phyloP scores from a whole-genome alignment of 2,888 invertebrate species.

The Diadegma fenestrale region DNA sequence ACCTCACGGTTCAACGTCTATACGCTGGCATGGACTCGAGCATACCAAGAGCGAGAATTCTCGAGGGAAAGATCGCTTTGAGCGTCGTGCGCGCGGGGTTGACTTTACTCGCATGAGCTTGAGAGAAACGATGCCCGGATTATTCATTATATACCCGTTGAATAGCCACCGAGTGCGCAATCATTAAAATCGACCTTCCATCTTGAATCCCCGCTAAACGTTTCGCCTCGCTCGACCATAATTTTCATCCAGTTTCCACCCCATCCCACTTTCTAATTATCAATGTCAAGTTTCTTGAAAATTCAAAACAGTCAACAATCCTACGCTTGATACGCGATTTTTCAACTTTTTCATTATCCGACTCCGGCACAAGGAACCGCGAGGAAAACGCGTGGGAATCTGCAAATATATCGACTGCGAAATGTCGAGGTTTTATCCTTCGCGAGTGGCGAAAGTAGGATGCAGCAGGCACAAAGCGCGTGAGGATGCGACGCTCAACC shows the following conservation, averaged over 20 bases:
- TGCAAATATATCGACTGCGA: slow-evolving; percentile 82
- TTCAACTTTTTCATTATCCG: slow-evolving; percentile 39
- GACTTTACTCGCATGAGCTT: slow-evolving; percentile 58
- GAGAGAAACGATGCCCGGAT: slow-evolving; percentile 47
- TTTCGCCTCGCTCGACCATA: slow-evolving; percentile 29
- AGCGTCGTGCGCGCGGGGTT: slow-evolving; percentile 45
- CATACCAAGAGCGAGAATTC: slow-evolving; percentile 58
- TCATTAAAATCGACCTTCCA: slow-evolving; percentile 70
- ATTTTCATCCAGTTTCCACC: slow-evolving; percentile 7
- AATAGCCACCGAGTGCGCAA: slow-evolving; percentile 70
- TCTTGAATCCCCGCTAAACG: slow-evolving; percentile 32
- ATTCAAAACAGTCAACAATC: background rate
- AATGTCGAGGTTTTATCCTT: slow-evolving; percentile 74
- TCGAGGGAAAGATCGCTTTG: slow-evolving; percentile 66
- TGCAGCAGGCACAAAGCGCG: slow-evolving; percentile 75
- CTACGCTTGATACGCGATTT: slow-evolving; percentile 20
- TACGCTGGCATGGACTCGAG: slow-evolving; percentile 47
- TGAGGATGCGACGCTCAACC: slow-evolving; percentile 79
- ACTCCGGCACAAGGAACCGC: slow-evolving; percentile 37
- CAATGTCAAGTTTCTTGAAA: background rate
- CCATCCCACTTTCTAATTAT: slow-evolving; percentile 13
- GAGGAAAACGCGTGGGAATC: slow-evolving; percentile 27
- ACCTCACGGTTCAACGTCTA: slow-evolving; percentile 68
- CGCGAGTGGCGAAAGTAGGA: slow-evolving; percentile 69
- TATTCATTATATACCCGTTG: slow-evolving; percentile 62